Evolutionary conservation across 2,797 vertebrate species (phyloP).

Genomic region (Potorous gilbertii): DNA sequence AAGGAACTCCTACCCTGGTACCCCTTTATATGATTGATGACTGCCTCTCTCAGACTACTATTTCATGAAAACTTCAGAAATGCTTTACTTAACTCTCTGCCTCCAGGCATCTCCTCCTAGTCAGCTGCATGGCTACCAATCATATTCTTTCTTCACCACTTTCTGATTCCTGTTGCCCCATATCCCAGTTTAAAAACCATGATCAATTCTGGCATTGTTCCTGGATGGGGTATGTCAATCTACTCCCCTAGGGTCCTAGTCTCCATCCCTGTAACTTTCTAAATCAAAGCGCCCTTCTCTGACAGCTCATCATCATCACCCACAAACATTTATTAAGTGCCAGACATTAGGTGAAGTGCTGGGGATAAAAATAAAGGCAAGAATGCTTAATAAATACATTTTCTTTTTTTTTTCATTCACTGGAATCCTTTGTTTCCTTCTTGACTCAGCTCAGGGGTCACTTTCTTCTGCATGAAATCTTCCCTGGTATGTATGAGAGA

Average conservation of each 20-base stretch:
- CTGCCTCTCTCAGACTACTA: neutral
- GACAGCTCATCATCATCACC: neutral
- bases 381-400: neutral
- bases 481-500: neutral
- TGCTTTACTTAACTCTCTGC: neutral
- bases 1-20: neutral
- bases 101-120: neutral
- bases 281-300: neutral
- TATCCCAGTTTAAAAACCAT: neutral
- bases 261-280: neutral
- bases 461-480: neutral
- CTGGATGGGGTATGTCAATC: neutral
- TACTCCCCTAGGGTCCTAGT: neutral
- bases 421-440: neutral
- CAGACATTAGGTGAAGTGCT: neutral
- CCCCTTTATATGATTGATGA: neutral
- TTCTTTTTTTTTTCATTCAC: neutral
- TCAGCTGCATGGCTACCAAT: neutral
- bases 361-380: neutral
- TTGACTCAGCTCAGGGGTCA: neutral
- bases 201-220: neutral
- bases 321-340: neutral
- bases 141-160: neutral
- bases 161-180: neutral
- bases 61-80: neutral